Percentiles rank a stretch among this genome's conserved stretches.
phyloP scores from a whole-genome alignment of 2,113 vertebrate genomes.

The Brachyistius frenatus region DNA sequence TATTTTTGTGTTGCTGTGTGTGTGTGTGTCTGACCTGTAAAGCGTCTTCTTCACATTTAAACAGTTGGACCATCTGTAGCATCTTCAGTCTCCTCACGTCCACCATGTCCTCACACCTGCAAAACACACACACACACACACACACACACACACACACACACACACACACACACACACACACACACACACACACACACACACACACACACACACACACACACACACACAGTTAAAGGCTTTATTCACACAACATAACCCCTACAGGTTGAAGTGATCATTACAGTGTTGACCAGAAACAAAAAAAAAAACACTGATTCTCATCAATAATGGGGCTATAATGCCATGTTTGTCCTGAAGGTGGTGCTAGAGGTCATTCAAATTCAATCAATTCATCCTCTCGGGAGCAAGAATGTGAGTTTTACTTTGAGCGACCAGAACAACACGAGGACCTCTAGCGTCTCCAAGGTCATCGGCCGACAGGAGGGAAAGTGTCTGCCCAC shows the following conservation, averaged over 20 bases:
- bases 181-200: conserved; percentile 6
- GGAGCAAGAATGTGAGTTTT: no score
- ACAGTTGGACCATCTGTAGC: conserved; percentile 99
- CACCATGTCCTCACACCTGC: conserved; percentile 87
- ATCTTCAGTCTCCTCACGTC: conserved; percentile 93
- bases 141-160: no score
- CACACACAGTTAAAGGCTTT: background rate
- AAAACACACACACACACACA: background rate
- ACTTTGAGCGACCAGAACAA: no score
- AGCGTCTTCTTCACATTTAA: conserved; percentile 99
- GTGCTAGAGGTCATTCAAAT: no score
- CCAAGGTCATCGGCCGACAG: no score
- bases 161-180: conserved; percentile 18
- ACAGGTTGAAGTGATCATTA: background rate
- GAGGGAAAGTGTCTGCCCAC: no score
- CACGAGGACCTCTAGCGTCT: no score
- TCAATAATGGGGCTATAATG: no score
- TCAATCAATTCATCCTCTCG: no score
- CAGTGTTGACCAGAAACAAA: no score
- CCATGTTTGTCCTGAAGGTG: no score
- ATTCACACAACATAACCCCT: background rate
- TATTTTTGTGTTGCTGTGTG: background rate
- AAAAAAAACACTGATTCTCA: no score
- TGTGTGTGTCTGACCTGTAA: conserved; percentile 62
- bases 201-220: conserved; percentile 24